A percentile compares a stretch with the other conserved stretches of the same genome.
Conservation (phyloP, 2,113 vertebrate genomes). For the Seriola rivoliana region DNA sequence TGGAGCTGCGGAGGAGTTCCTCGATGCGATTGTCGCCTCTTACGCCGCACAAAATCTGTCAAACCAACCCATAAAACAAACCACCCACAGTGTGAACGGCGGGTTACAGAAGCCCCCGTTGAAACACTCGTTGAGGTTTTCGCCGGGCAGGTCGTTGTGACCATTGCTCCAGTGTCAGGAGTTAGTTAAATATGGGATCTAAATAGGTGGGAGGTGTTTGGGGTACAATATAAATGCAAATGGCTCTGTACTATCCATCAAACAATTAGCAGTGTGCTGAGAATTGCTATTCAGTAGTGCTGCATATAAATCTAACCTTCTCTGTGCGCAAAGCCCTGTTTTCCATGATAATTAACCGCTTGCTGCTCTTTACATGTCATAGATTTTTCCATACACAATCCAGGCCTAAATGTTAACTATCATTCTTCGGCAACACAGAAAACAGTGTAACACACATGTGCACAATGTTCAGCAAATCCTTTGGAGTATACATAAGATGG, state of each 20-base stretch:
- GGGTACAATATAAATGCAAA: slow-evolving; percentile 83
- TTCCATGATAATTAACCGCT: slow-evolving; percentile 63
- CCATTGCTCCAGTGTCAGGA: slow-evolving; percentile 71
- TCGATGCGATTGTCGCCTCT: background rate
- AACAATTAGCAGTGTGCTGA: slow-evolving; percentile 81
- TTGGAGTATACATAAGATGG: slow-evolving; percentile 16
- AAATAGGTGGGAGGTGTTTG: slow-evolving; percentile 71
- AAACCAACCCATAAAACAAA: slow-evolving; percentile 42
- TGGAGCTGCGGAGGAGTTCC: slow-evolving; percentile 1
- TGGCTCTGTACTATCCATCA: slow-evolving; percentile 77
- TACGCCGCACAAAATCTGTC: background rate
- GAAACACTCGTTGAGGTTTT: slow-evolving; percentile 46
- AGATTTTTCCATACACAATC: slow-evolving; percentile 44
- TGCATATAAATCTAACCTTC: slow-evolving; percentile 66
- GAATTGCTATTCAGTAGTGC: slow-evolving; percentile 74
- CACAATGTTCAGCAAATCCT: slow-evolving; percentile 37
- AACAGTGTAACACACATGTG: background rate
- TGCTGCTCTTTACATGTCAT: slow-evolving; percentile 55
- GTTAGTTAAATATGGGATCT: slow-evolving; percentile 73
- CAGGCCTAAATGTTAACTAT: slow-evolving; percentile 15
- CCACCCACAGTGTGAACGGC: slow-evolving; percentile 38
- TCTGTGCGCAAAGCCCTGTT: slow-evolving; percentile 46
- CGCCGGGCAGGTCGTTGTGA: slow-evolving; percentile 45
- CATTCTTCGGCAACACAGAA: slow-evolving; percentile 4
- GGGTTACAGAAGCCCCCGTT: slow-evolving; percentile 20